Base-by-base conservation (phyloP, 2,113 vertebrate genomes). In the Vireo altiloquus region DNA sequence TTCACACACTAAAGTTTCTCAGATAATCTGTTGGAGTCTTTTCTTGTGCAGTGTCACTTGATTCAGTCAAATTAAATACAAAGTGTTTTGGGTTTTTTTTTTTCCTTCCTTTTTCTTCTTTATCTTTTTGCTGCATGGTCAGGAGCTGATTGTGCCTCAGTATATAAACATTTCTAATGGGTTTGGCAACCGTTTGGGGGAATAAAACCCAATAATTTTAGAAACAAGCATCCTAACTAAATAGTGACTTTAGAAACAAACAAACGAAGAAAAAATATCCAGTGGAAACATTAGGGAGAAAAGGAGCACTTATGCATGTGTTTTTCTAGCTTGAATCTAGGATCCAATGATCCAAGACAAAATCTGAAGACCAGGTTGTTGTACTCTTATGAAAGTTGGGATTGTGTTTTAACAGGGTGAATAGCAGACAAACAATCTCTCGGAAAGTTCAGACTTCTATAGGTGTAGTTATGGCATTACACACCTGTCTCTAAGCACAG, bases 51-150 rank as follows among this genome's bases (percentile, higher is more conserved):
- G 7, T 42, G 30, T 33, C 37, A 9, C 42, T 69, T 70, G 21
- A 35, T 47, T 80, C 35, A 27, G 18, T 9, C 23, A 56, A 54
- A 11, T 25, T 61, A 56, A 31, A 11, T 42, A 65, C 22, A 71
- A 54, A 37, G 14, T 8, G 74, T 44, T 49, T 42, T 42, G 42
- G 61, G 10, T 15, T 1, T 10, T 52, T 2, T 57, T 18, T 33
- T 10, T 2, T 1, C 10, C 15, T 1, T 1, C 10, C 39, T 22
- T 13, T 68, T 46, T 28, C 27, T 47, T 7, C 1, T n/a, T 46
- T 59, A 27, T 53, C 3, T 39, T 65, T 72, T 49, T 64, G 9
- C 13, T 69, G 2, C 24, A 25, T 39, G 16, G 6, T 40, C 39
- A 78, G 30, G 22, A 54, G 22, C 24, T 39, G 7, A 33, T 49